These are phyloP conservation scores for Charanyca ferruginea DNA, from an alignment of 2,888 invertebrate genomes.

Conservation along the genomic window DNA sequence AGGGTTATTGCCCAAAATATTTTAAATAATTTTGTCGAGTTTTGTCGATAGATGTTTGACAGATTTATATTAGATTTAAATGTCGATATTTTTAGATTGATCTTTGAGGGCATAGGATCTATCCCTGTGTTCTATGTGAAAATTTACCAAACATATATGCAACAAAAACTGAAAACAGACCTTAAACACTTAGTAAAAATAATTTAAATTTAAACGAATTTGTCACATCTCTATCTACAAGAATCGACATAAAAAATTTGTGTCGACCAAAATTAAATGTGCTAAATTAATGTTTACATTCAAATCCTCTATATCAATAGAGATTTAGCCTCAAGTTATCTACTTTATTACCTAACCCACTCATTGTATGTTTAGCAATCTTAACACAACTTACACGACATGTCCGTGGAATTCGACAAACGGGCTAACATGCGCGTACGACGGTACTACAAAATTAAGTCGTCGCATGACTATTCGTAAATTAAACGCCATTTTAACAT, in stretches of 20 bases:
- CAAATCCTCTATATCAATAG: conserved; percentile 26
- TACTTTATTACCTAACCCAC: conserved; percentile 64
- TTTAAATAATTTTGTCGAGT: conserved; percentile 32
- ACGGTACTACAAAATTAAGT: not conserved
- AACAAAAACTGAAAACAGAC: not conserved
- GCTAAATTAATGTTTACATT: conserved; percentile 46
- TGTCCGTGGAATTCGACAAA: not conserved
- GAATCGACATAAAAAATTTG: conserved; percentile 35
- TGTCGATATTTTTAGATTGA: too few relatives aligned
- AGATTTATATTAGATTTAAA: too few relatives aligned
- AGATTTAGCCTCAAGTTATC: conserved; percentile 46
- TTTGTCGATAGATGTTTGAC: conserved; percentile 32
- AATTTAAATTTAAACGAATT: too few relatives aligned
- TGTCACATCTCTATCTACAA: conserved; percentile 17
- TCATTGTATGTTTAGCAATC: conserved; percentile 57
- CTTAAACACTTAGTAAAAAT: not conserved
- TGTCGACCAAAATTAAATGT: conserved; percentile 32
- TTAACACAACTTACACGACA: conserved; percentile 23
- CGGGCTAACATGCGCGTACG: not conserved
- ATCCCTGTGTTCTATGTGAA: too few relatives aligned
- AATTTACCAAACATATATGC: not conserved
- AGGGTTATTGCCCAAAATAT: conserved; percentile 23
- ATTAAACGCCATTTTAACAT: too few relatives aligned
- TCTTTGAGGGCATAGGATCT: too few relatives aligned
- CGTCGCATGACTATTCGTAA: too few relatives aligned